A percentile compares a stretch with the other conserved stretches of the same genome.
phyloP scores from a whole-genome alignment of 2,113 vertebrate species.

The Sigmodon hispidus region DNA sequence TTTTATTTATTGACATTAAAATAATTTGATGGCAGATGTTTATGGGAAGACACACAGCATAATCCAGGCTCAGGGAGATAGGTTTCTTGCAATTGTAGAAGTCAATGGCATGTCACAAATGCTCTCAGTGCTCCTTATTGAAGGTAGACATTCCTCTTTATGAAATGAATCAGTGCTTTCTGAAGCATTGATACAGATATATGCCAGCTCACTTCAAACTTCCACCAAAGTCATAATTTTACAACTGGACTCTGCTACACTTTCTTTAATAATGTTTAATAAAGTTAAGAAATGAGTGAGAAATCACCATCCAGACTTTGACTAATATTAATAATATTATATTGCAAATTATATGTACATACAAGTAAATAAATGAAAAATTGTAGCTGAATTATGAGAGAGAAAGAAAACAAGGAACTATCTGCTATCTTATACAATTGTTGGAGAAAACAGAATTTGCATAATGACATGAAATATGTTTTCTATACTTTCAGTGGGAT shows the following conservation, averaged over 20 bases:
- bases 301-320: slow-evolving; percentile 35
- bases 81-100: slow-evolving; percentile 71
- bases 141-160: slow-evolving; percentile 69
- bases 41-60: slow-evolving; percentile 70
- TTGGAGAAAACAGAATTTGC: not conserved
- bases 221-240: not conserved
- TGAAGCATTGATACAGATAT: slow-evolving; percentile 54
- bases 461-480: not conserved
- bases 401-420: not conserved
- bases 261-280: not conserved
- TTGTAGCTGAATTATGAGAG: not conserved
- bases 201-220: not conserved
- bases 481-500: not conserved
- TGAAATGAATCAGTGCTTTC: slow-evolving; percentile 59
- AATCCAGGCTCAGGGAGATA: slow-evolving; percentile 64
- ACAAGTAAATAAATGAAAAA: slow-evolving; percentile 2
- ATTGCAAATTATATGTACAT: slow-evolving; percentile 17
- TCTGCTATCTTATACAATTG: not conserved
- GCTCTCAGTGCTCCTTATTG: slow-evolving; percentile 70
- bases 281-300: not conserved
- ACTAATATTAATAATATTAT: not conserved
- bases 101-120: slow-evolving; percentile 75
- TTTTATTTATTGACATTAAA: slow-evolving; percentile 74
- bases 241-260: not conserved
- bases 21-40: slow-evolving; percentile 66